phyloP scores from a whole-genome alignment of 2,797 vertebrate genomes.

The Monodelphis domestica region DNA sequence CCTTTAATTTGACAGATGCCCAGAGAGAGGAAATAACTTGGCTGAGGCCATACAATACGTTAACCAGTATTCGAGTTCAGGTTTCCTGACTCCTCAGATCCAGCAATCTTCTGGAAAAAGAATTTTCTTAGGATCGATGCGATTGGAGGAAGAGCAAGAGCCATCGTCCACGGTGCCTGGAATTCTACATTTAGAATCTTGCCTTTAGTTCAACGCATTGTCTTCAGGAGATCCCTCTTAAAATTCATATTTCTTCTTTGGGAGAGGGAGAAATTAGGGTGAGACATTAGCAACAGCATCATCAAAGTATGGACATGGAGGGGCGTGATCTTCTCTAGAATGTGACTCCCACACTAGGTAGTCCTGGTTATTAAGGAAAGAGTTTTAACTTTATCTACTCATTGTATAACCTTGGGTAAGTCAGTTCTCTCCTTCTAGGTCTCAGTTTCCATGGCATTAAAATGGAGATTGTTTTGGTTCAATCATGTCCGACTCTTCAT shows the following conservation, averaged over 20 bases:
- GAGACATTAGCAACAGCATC: not conserved
- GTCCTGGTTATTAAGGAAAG: not conserved
- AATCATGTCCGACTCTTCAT: not conserved
- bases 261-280: not conserved
- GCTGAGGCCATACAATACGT: not conserved
- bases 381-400: not conserved
- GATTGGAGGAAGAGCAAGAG: not conserved
- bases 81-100: not conserved
- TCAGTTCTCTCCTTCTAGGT: not conserved
- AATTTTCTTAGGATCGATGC: not conserved
- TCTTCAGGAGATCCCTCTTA: not conserved
- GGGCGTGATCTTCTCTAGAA: not conserved
- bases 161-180: not conserved
- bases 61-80: conserved; percentile 17
- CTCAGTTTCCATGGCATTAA: not conserved
- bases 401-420: not conserved
- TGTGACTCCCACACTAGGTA: not conserved
- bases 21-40: not conserved
- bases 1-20: not conserved
- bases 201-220: not conserved
- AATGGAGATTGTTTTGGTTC: not conserved
- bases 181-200: not conserved
- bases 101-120: not conserved
- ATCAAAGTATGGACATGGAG: not conserved
- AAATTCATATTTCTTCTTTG: not conserved